Conservation (phyloP, 2,888 invertebrate species). For the Sminthurinus aureus region DNA sequence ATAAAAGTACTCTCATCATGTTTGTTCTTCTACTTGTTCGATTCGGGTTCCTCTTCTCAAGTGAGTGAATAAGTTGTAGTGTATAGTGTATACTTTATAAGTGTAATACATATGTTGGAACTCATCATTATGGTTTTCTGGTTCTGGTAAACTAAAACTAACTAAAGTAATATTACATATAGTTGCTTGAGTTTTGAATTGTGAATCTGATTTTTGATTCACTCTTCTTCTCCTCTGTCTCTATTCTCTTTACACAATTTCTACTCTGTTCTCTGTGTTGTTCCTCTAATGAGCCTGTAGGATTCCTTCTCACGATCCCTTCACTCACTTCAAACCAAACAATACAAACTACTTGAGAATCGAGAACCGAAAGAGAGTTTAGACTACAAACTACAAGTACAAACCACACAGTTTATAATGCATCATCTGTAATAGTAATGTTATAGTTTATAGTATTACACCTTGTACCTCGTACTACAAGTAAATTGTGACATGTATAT, state of each 20-base stretch:
- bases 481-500: too few relatives aligned
- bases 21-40: too few relatives aligned
- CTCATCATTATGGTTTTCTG: neutral
- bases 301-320: constrained; percentile 7
- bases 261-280: neutral
- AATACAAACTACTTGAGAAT: neutral
- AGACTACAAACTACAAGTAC: neutral
- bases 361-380: too few relatives aligned
- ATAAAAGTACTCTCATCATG: too few relatives aligned
- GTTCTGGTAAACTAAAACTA: neutral
- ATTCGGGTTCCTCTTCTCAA: too few relatives aligned
- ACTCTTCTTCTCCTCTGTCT: neutral
- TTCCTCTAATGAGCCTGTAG: constrained; percentile 4
- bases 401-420: neutral
- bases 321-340: neutral
- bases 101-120: too few relatives aligned
- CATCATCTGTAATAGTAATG: too few relatives aligned
- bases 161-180: neutral
- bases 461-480: too few relatives aligned
- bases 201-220: constrained; percentile 8
- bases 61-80: too few relatives aligned
- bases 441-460: too few relatives aligned
- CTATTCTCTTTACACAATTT: neutral
- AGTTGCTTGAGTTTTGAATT: neutral
- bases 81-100: too few relatives aligned